Conservation (phyloP, 2,888 invertebrate species). For the Pyrocoelia pectoralis region DNA sequence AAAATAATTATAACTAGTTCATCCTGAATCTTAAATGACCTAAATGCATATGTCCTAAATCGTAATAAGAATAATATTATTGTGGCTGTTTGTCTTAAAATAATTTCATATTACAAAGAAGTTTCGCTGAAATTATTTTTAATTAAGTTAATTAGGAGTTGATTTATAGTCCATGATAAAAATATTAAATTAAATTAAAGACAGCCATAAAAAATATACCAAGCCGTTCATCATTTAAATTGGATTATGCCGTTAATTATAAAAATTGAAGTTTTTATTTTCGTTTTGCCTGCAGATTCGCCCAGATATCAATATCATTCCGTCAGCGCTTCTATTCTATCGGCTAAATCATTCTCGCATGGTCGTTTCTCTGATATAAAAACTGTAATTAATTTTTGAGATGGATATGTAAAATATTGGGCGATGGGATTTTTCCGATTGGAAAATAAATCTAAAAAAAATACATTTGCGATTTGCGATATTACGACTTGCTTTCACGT, state of each 20-base stretch:
- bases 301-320: conserved; percentile 48
- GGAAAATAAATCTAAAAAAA: conserved; percentile 57
- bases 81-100: conserved; percentile 5
- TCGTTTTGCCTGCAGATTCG: conserved; percentile 42
- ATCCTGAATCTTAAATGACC: too few relatives aligned
- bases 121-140: conserved; percentile 58
- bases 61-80: too few relatives aligned
- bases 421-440: conserved; percentile 54
- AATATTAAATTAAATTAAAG: conserved; percentile 61
- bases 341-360: conserved; percentile 46
- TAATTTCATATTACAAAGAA: conserved; percentile 23
- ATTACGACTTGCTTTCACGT: conserved; percentile 49
- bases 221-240: conserved; percentile 52
- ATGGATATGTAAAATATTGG: conserved; percentile 58
- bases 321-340: conserved; percentile 42
- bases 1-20: too few relatives aligned
- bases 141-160: conserved; percentile 51
- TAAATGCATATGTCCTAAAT: too few relatives aligned
- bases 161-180: conserved; percentile 50
- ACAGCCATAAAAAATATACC: conserved; percentile 55
- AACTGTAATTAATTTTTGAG: conserved; percentile 60
- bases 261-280: conserved; percentile 50
- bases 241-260: conserved; percentile 54
- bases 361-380: conserved; percentile 48
- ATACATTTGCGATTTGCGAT: conserved; percentile 55